Percentiles rank a stretch among this genome's conserved stretches.
Conservation (phyloP, 2,888 invertebrate genomes). For the Helobdella robusta region DNA sequence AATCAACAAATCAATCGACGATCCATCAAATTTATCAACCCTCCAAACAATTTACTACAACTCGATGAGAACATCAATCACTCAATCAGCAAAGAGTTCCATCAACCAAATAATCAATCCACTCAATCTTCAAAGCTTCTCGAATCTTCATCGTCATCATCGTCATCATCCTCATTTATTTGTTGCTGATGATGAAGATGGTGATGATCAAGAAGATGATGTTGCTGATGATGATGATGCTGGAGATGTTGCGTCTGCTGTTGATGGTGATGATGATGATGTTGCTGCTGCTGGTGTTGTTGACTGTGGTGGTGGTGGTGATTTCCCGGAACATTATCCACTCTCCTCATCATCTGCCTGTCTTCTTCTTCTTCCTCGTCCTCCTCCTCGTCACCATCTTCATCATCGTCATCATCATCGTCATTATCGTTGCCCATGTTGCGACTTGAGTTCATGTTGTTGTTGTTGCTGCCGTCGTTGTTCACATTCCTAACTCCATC, state of each 20-base stretch:
- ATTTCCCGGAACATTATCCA: too few species aligned
- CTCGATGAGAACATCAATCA: too few species aligned
- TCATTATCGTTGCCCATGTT: conserved; percentile 9
- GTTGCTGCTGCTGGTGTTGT: too few species aligned
- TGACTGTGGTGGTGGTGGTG: not conserved
- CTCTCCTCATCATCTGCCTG: not conserved
- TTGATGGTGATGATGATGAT: too few species aligned
- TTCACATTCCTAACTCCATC: not conserved
- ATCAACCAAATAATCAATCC: not conserved
- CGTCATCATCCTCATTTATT: conserved; percentile 1
- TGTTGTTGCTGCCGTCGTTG: conserved; percentile 12
- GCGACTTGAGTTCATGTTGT: not conserved
- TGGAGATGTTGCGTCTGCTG: not conserved
- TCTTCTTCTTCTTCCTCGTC: conserved; percentile 19
- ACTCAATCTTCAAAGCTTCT: not conserved
- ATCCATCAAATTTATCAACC: too few species aligned
- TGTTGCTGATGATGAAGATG: not conserved
- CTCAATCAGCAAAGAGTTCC: not conserved
- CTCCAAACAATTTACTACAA: too few species aligned
- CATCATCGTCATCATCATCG: conserved; percentile 12
- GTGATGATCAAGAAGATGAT: too few species aligned
- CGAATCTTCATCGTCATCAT: conserved; percentile 13
- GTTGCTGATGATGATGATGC: too few species aligned
- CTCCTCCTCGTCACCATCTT: conserved; percentile 21
- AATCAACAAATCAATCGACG: too few species aligned